Evolutionary conservation across 2,888 invertebrate species (phyloP), one percentile per base, ranked within the genome.

Genomic region (Plemyria rubiginata): DNA sequence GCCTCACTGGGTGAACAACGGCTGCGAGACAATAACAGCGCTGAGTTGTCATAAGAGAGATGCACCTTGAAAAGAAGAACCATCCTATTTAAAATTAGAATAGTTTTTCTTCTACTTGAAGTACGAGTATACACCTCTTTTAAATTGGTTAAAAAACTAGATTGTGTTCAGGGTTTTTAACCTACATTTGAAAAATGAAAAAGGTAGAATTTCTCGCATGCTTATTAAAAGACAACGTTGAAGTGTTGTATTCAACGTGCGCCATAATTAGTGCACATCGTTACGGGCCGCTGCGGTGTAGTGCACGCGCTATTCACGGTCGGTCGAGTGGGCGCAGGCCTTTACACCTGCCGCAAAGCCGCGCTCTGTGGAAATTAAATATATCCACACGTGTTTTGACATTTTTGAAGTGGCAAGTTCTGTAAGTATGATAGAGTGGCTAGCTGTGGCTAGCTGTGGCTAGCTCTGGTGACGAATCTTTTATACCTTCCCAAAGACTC

Each of bases 201-300:
- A 57, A 57, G 13, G 57, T 54, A 28, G 43, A 38, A 56, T 43
- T 50, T 52, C 49, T 16, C 57, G 36, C 16, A 15, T 50, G 45
- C 41, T 60, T 53, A 57, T 66, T 56, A 51, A 56, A 60, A 66
- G 60, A 62, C 56, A 60, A 54, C 38, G 45, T 40, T 45, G 57
- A 46, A 65, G 69, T 58, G 65, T 54, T 56, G 15, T 53, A 60
- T 66, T 63, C 62, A 62, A 29, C 29, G 41, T 28, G 32, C 48
- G 50, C 13, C 60, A 29, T 69, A 65, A 69, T 69, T 65, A 69
- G 65, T 61, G 65, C 45, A 53, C 68, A 61, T 65, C 66, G 60
- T 65, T 62, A 68, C 54, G 46, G 48, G 0, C 36, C 48, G 48
- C 48, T 22, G 38, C 55, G 48, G 55, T 40, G 22, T 11, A 28